Evolutionary conservation across 53 echinoderm and acorn worm species (phyloP).

Genomic region (Holothuria leucospilota): DNA sequence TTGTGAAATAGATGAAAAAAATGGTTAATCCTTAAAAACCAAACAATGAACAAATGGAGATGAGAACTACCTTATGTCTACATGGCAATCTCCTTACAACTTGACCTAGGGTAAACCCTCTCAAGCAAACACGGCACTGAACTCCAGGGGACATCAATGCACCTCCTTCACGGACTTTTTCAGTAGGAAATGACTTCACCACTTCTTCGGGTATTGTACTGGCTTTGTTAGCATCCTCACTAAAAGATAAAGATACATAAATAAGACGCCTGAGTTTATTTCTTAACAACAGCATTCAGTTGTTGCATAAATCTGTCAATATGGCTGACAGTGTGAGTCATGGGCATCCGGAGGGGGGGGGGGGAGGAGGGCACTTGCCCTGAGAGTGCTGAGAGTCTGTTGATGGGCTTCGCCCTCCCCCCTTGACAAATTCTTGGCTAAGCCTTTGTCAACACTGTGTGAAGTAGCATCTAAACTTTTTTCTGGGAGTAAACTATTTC

Average conservation of each 20-base stretch:
- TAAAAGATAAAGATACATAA: constrained; percentile 6
- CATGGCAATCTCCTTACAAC: constrained; percentile 78
- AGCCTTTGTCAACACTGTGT: no score
- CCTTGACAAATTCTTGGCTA: no score
- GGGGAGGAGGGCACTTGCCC: no score
- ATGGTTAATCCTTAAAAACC: no score
- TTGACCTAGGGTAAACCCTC: constrained; percentile 75
- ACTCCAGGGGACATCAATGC: constrained; percentile 71
- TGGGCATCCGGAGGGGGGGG: no score
- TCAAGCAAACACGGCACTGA: constrained; percentile 85
- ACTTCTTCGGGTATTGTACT: constrained; percentile 85
- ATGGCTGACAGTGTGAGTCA: no score
- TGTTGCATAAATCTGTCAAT: not conserved
- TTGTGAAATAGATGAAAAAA: no score
- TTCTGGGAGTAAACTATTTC: no score
- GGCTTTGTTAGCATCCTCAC: constrained; percentile 69
- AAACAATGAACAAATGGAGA: not conserved
- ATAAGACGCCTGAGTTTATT: not conserved
- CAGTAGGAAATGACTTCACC: constrained; percentile 81
- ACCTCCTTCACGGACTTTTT: constrained; percentile 83
- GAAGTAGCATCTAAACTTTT: no score
- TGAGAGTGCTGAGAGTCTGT: no score
- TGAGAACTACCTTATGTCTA: constrained; percentile 75
- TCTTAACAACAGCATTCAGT: not conserved
- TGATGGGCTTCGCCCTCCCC: no score